Evolutionary conservation across 2,797 vertebrate species (phyloP), one percentile per base, ranked within the genome.

Genomic region (Oryzias sinensis): DNA sequence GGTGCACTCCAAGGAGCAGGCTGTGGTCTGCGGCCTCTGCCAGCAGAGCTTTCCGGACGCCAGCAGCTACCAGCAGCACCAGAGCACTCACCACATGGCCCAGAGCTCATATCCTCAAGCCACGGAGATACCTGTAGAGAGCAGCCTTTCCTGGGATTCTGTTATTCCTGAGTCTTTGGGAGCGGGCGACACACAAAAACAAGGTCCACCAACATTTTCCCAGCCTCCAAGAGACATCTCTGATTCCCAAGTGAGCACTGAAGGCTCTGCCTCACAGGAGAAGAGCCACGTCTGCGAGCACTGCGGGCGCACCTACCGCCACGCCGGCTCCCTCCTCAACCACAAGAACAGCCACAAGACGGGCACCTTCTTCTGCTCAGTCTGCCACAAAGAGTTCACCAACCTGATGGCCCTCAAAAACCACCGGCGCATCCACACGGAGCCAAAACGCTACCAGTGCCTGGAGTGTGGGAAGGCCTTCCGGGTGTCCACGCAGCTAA

Each of bases 311-410:
- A 92, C 93, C 0, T 97, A 97, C 64, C 94, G 94, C 52, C 95
- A 97, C 0, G 94, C 95, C 0, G 94, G 96, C 73, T 96, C 95
- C 43, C 91, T 97, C 53, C 94, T 96, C 63, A 96, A 96, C 82
- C 96, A 97, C 86, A 95, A 95, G 59, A 96, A 96, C 89, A 96
- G 93, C 76, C 96, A 97, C 86, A 94, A 96, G 85, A 96, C 90
- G 0, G 96, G 95, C 59, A 89, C 92, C 29, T 97, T 94, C 66
- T 92, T 90, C 61, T 97, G 95, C 84, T 74, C 89, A 0, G 76
- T 91, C 43, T 93, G 93, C 80, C 90, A 91, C 65, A 93, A 93
- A 50, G 90, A 93, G 85, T 93, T 93, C 82, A 88, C 85, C 69
- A 93, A 93, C 84, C 87, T 93, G 56, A 93, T 96, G 81, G 93